Evolutionary conservation across 2,113 vertebrate species (phyloP).

Genomic region (Lagopus leucura): DNA sequence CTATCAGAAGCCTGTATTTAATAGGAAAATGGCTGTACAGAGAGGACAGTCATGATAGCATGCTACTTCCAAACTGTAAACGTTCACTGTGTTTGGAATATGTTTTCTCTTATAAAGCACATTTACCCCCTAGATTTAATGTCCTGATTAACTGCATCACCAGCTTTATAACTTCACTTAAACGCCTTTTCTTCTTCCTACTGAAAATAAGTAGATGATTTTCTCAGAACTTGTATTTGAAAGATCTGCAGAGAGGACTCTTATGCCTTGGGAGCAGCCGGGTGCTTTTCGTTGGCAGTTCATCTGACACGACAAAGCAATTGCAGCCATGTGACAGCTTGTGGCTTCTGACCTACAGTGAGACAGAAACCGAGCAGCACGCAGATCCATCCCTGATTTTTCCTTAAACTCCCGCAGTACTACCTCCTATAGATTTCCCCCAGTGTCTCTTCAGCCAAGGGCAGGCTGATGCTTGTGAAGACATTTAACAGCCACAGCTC

Average conservation of each 20-base stretch:
- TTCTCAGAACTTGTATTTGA: not conserved
- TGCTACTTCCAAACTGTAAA: not conserved
- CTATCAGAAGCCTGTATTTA: not conserved
- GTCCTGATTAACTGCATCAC: not conserved
- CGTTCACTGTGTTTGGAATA: not conserved
- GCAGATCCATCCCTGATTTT: not conserved
- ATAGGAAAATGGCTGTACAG: not conserved
- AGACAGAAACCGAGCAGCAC: not conserved
- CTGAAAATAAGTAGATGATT: not conserved
- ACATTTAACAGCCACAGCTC: conserved; percentile 3
- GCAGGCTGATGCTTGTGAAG: not conserved
- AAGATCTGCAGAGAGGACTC: not conserved
- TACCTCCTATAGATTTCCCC: not conserved
- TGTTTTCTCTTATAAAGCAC: not conserved
- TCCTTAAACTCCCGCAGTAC: not conserved
- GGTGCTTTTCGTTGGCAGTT: not conserved
- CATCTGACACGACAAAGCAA: not conserved
- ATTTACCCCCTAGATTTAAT: not conserved
- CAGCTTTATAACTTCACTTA: not conserved
- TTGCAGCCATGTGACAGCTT: not conserved
- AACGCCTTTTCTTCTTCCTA: not conserved
- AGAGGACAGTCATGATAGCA: not conserved
- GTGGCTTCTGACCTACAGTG: not conserved
- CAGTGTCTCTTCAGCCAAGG: not conserved
- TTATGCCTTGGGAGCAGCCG: not conserved